These are phyloP conservation scores for Eristalis tenax DNA, from an alignment of 2,888 invertebrate species.

Conservation along the genomic window DNA sequence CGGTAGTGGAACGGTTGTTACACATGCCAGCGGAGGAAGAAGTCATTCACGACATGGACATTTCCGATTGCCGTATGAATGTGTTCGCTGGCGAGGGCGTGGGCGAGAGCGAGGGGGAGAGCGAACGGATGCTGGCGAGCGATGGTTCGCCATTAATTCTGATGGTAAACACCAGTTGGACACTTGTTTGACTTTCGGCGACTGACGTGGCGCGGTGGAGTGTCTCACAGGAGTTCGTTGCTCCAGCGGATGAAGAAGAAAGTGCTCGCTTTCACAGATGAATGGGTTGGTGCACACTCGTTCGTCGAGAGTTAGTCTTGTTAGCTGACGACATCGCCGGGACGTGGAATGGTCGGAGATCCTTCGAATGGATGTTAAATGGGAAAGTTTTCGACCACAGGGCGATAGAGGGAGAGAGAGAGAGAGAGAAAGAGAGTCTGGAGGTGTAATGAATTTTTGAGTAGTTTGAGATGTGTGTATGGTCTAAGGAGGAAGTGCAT, in stretches of 20 bases:
- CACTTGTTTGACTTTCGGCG: slow-evolving; percentile 68
- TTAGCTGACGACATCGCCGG: background rate
- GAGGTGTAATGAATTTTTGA: slow-evolving; percentile 30
- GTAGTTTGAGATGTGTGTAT: background rate
- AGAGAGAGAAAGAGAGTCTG: no score
- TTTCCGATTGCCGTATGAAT: background rate
- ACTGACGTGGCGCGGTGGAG: slow-evolving; percentile 37
- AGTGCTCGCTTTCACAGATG: slow-evolving; percentile 19
- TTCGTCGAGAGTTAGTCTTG: background rate
- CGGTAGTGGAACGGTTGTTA: background rate
- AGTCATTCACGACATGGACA: slow-evolving; percentile 14
- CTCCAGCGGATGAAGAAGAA: slow-evolving; percentile 4
- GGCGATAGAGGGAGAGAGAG: background rate
- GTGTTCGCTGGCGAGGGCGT: background rate
- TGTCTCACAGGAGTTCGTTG: background rate
- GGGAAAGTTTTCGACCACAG: slow-evolving; percentile 24
- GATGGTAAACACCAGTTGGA: slow-evolving; percentile 64
- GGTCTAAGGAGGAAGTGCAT: background rate
- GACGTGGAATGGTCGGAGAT: background rate
- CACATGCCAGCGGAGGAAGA: background rate
- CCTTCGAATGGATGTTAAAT: slow-evolving; percentile 24
- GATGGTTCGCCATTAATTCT: slow-evolving; percentile 47
- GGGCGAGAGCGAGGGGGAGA: background rate
- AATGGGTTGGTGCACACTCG: background rate
- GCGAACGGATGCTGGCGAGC: background rate